Evolutionary conservation across 2,113 vertebrate species (phyloP), one percentile per base, ranked within the genome.

Genomic region (Athene noctua): DNA sequence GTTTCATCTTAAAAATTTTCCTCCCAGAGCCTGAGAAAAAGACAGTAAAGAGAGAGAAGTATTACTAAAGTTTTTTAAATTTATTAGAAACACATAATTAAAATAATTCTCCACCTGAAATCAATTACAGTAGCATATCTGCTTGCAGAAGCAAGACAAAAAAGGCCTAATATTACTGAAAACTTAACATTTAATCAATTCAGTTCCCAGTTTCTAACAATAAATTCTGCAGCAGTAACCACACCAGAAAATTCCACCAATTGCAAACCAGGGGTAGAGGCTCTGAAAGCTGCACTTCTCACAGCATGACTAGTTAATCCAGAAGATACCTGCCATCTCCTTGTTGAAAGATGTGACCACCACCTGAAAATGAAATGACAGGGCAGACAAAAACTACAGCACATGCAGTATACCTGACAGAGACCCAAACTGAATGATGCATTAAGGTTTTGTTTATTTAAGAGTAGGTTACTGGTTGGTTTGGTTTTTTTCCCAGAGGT

Each of bases 371-470:
- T 27, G 42, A 79, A 71, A 80, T 36, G 51, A 54, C 10, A 65
- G 22, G 27, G 34, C 55, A 88, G 30, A 30, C 6, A 18, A 63
- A 80, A 90, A 44, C 13, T 57, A 55, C 10, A 67, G 30, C n/a
- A 40, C 0, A 0, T 16, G 40, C 25, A 83, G 15, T 20, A 36
- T 71, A 51, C 40, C 5, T 54, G 13, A 55, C 4, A 73, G 54
- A 68, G 25, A 59, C 38, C 55, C 42, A 17, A 82, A 49, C 0
- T 17, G 22, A 91, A 80, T 36, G 27, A 40, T 14, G 11, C 10
- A 72, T 63, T 58, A 63, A 42, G 42, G 10, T 88, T 92, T 52
- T 8, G 9, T 61, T 5, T 44, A 15, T 65, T 51, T 47, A 57
- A 66, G 20, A 71, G 15, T 5, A 66, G 23, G 17, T 49, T 38